Conservation (phyloP, 2,113 vertebrate genomes). For the Potamarius usumacintae region DNA sequence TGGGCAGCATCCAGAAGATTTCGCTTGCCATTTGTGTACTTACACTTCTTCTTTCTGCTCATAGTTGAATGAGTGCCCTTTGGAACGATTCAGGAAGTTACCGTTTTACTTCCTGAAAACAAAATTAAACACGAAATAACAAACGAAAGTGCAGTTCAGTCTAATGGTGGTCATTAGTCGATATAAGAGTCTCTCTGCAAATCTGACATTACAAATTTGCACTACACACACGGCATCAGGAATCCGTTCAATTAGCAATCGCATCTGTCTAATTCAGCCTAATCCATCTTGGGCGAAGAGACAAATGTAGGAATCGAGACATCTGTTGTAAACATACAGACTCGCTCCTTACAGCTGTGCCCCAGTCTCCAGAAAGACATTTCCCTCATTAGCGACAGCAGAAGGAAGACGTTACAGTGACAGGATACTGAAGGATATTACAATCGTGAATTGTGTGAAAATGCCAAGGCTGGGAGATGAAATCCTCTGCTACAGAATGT, state of each 20-base stretch:
- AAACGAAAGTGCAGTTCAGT: background rate
- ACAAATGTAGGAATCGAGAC: background rate
- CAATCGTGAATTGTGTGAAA: background rate
- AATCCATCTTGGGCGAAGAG: background rate
- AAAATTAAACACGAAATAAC: background rate
- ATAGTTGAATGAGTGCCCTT: background rate
- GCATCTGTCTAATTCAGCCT: background rate
- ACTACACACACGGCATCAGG: background rate
- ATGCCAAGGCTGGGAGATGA: background rate
- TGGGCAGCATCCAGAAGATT: background rate
- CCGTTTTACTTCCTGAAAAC: background rate
- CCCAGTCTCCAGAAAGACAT: background rate
- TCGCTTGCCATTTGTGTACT: background rate
- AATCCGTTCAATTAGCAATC: background rate
- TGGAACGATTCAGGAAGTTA: background rate
- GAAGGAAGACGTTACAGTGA: background rate
- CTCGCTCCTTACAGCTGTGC: background rate
- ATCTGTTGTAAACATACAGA: background rate
- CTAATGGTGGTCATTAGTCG: background rate
- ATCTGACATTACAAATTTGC: background rate
- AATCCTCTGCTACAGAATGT: background rate
- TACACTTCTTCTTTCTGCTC: background rate
- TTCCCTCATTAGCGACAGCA: background rate
- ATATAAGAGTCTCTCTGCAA: background rate
- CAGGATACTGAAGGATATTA: background rate